Evolutionary conservation across 2,797 vertebrate genomes (phyloP).

Genomic region (Gymnopithys bicolor): DNA sequence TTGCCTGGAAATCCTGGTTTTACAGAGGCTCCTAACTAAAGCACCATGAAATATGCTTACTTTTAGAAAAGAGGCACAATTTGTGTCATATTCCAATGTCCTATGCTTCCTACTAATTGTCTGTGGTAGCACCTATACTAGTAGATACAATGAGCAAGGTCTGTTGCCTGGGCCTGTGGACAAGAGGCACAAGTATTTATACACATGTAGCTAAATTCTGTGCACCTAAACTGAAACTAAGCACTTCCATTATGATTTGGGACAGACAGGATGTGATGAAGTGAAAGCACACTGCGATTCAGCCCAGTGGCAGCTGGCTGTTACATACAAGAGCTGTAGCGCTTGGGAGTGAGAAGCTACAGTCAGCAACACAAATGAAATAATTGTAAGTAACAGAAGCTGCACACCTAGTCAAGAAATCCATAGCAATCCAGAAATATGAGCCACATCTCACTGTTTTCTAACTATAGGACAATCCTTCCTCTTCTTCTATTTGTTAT

Average conservation of each 20-base stretch:
- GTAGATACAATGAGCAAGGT: neutral
- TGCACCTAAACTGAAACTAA: neutral
- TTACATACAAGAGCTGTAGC: neutral
- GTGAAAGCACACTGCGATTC: neutral
- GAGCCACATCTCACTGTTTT: neutral
- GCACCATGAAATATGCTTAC: neutral
- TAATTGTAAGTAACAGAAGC: neutral
- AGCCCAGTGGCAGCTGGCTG: neutral
- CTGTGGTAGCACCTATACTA: neutral
- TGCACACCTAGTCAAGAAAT: neutral
- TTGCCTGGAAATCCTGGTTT: neutral
- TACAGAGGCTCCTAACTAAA: neutral
- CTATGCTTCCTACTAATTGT: neutral
- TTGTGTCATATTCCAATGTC: neutral
- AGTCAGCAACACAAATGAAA: neutral
- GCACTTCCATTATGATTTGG: neutral
- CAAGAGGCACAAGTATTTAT: neutral
- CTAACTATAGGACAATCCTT: neutral
- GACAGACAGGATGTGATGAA: neutral
- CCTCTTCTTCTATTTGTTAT: neutral
- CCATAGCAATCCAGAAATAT: neutral
- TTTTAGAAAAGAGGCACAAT: neutral
- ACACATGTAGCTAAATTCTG: neutral
- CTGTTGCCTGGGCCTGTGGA: neutral
- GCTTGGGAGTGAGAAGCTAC: neutral